A percentile compares a stretch with the other conserved stretches of the same genome.
Conservation (phyloP, 2,797 vertebrate species). For the Champsocephalus esox region DNA sequence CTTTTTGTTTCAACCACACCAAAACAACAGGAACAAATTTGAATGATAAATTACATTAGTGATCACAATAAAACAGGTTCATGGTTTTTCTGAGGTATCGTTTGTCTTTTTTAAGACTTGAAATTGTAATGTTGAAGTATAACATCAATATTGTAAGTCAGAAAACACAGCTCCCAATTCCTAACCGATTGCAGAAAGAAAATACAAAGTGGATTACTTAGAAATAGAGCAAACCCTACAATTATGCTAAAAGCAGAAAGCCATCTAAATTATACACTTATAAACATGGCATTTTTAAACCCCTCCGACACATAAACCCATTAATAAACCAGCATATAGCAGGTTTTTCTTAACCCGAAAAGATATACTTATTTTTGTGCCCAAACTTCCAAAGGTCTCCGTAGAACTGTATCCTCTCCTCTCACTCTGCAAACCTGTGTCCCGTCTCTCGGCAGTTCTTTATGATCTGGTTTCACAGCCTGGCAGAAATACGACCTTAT, state of each 20-base stretch:
- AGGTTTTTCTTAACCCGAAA: neutral
- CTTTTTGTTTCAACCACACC: neutral
- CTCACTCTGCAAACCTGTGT: neutral
- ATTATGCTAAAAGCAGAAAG: neutral
- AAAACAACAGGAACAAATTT: neutral
- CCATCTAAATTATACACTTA: neutral
- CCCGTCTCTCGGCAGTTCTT: neutral
- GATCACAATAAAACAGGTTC: neutral
- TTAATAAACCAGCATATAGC: conserved; percentile 1
- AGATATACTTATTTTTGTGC: neutral
- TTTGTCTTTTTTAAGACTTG: neutral
- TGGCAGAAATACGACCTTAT: conserved; percentile 10
- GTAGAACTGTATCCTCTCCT: neutral
- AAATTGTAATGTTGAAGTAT: neutral
- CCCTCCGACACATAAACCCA: neutral
- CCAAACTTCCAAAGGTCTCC: neutral
- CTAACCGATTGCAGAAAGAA: neutral
- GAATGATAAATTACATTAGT: neutral
- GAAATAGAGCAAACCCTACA: neutral
- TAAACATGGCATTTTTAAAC: neutral
- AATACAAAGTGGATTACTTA: neutral
- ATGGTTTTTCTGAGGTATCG: neutral
- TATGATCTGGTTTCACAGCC: neutral
- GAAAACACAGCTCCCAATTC: no score
- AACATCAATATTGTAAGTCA: neutral